A percentile compares a stretch with the other conserved stretches of the same genome.
phyloP scores from a whole-genome alignment of 2,888 invertebrate genomes.

The Thera britannica region DNA sequence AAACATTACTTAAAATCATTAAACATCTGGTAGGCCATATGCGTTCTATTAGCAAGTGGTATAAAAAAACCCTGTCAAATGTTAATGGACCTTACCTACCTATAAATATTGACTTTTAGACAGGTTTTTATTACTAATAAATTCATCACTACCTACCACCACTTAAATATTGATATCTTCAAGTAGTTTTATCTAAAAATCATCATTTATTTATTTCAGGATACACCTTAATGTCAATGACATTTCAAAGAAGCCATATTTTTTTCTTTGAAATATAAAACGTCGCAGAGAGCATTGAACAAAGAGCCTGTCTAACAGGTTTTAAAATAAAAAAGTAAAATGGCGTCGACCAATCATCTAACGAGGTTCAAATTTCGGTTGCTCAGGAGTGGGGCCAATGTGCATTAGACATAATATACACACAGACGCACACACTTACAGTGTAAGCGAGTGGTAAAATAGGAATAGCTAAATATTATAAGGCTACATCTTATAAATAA shows the following conservation, averaged over 20 bases:
- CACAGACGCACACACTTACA: constrained; percentile 5
- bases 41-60: too few species aligned
- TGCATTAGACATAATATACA: constrained; percentile 61
- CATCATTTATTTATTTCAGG: not conserved
- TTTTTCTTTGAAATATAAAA: constrained; percentile 34
- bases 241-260: constrained; percentile 36
- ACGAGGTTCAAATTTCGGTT: constrained; percentile 77
- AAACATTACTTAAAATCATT: too few species aligned
- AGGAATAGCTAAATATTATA: not conserved
- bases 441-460: not conserved
- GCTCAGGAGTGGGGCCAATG: constrained; percentile 62
- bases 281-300: constrained; percentile 27
- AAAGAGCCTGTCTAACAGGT: constrained; percentile 45
- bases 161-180: too few species aligned
- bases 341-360: constrained; percentile 73
- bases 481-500: not conserved
- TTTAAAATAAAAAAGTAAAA: constrained; percentile 46
- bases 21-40: too few species aligned
- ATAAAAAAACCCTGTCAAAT: too few species aligned
- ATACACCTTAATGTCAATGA: constrained; percentile 10
- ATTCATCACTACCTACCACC: too few species aligned
- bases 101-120: too few species aligned
- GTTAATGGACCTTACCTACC: too few species aligned
- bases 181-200: not conserved
- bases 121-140: too few species aligned